Conservation (phyloP, 2,888 invertebrate genomes). For the Brenthis ino region DNA sequence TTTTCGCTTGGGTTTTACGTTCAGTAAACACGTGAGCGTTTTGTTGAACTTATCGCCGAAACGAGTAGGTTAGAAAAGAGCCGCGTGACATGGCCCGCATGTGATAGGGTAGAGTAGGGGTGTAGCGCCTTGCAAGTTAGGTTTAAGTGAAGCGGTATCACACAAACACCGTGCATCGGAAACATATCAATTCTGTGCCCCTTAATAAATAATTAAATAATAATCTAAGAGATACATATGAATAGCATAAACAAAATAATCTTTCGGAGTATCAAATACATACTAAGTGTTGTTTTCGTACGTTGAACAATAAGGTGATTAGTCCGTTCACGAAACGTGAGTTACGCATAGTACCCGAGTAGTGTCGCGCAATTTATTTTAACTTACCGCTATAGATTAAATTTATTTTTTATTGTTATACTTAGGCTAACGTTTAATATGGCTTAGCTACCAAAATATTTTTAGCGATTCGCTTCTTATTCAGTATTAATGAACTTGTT, state of each 20-base stretch:
- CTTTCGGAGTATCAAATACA: slow-evolving; percentile 78
- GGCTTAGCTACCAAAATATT: slow-evolving; percentile 80
- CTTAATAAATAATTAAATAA: slow-evolving; percentile 84
- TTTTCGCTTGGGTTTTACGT: slow-evolving; percentile 41
- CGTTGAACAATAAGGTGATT: slow-evolving; percentile 58
- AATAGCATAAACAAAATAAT: slow-evolving; percentile 77
- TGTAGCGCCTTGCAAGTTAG: slow-evolving; percentile 81
- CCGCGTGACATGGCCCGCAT: slow-evolving; percentile 79
- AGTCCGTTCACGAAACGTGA: slow-evolving; percentile 59
- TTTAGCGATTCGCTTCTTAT: slow-evolving; percentile 73
- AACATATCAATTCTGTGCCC: slow-evolving; percentile 92
- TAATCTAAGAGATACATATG: slow-evolving; percentile 81
- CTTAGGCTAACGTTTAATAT: slow-evolving; percentile 64
- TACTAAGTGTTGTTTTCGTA: slow-evolving; percentile 78
- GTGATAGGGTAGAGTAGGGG: slow-evolving; percentile 79
- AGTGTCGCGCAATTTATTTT: slow-evolving; percentile 72
- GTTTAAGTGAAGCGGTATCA: slow-evolving; percentile 80
- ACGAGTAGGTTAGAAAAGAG: slow-evolving; percentile 62
- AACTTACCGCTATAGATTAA: slow-evolving; percentile 62
- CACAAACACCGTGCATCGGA: slow-evolving; percentile 88
- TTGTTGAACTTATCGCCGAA: slow-evolving; percentile 65
- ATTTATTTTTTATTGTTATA: slow-evolving; percentile 67
- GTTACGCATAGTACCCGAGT: slow-evolving; percentile 66
- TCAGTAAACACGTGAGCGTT: slow-evolving; percentile 48
- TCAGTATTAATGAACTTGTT: slow-evolving; percentile 78